Base-by-base conservation (phyloP, 2,113 vertebrate genomes). In the Vulpes vulpes region DNA sequence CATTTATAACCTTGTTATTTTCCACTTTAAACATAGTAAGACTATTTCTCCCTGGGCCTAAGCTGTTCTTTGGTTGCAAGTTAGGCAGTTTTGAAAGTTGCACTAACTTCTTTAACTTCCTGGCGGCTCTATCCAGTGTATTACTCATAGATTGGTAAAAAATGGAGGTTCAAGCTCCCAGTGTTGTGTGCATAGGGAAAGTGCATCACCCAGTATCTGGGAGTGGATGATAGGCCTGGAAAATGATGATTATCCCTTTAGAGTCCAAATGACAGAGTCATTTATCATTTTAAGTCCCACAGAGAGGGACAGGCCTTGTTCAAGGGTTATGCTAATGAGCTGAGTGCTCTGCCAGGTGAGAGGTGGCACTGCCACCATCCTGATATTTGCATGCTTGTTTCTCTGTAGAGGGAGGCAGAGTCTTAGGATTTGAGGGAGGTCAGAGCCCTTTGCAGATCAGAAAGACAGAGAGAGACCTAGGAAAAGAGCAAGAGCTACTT, bases 11-110 rank as follows among this genome's bases (percentile, higher is more conserved):
- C 35, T 85, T 78, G 20, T 89, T 51, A 88, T 89, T 92, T 81
- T 82, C 73, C 14, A 76, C 22, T 88, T 94, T 76, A 96, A 94
- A 84, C 4, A 55, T 92, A 90, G 64, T 49, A 88, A 97, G 27
- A 11, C 35, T 59, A 19, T 93, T 89, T 91, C 4, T 95, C 27
- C 51, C 51, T 59, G 35, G 25, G 59, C 20, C 49, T 84, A 88
- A 84, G 12, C 16, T 92, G n/a, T 81, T 96, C n/a, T 96, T 94
- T 89, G 57, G 20, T 59, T 93, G 79, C 5, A 64, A 62, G 88
- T 95, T 81, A 88, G 80, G 43, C 11, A 80, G 16, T 87, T 86
- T 82, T 60, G 20, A 94, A 93, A 96, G 43, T 0, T 22, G 4
- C 10, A 19, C 17, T 55, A 69, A n/a, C 57, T 93, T 94, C 27